Percentiles rank a stretch among this genome's conserved stretches.
phyloP scores from a whole-genome alignment of 2,888 invertebrate species.

The Myopa testacea region DNA sequence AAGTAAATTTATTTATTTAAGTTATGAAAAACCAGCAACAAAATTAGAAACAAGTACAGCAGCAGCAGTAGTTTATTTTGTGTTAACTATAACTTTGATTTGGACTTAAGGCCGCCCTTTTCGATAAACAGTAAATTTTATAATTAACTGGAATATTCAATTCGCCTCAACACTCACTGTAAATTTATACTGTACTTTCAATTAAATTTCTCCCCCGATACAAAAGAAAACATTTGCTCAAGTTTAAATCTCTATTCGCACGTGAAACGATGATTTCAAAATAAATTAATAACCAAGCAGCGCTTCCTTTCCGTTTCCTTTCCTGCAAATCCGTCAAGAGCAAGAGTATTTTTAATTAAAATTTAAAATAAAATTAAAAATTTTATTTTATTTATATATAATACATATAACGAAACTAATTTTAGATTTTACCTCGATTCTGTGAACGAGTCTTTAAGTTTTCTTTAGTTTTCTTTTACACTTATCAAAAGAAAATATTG shows the following conservation, averaged over 20 bases:
- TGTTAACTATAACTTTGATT: conserved; percentile 8
- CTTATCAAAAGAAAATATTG: conserved; percentile 29
- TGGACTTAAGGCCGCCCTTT: neutral
- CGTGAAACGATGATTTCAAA: neutral
- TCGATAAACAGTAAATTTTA: neutral
- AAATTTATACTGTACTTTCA: too few relatives aligned
- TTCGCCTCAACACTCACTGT: neutral
- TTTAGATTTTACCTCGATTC: conserved; percentile 29
- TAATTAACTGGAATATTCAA: neutral
- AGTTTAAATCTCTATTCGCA: neutral
- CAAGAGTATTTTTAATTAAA: conserved; percentile 24
- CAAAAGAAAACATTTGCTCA: neutral
- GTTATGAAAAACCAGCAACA: neutral
- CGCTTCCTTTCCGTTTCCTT: neutral
- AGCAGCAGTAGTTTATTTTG: conserved; percentile 15
- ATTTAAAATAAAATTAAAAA: conserved; percentile 27
- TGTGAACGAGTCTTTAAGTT: conserved; percentile 30
- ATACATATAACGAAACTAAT: neutral
- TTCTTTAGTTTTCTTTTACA: conserved; percentile 33
- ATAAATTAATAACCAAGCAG: neutral
- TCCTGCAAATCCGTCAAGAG: conserved; percentile 6
- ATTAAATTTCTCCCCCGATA: neutral
- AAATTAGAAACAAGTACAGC: conserved; percentile 1
- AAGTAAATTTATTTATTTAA: neutral
- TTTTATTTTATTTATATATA: conserved; percentile 29